These are phyloP conservation scores for Meandrina meandrites DNA, from an alignment of 92 coral and sea anemone genomes.

Conservation along the genomic window DNA sequence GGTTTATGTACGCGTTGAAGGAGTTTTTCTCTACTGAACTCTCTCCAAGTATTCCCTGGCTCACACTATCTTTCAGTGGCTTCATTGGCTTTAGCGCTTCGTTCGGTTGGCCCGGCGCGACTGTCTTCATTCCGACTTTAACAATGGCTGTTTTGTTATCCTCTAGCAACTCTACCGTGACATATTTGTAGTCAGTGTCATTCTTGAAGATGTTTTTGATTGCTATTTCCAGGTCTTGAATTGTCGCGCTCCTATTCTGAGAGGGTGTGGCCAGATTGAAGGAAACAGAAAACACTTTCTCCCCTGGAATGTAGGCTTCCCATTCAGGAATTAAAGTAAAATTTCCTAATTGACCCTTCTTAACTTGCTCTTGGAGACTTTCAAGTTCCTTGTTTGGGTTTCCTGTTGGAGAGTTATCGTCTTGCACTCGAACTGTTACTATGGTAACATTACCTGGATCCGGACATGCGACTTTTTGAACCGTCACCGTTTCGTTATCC, in stretches of 20 bases:
- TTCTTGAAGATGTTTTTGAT: not conserved
- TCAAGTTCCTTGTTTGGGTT: constrained; percentile 27
- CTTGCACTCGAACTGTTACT: constrained; percentile 32
- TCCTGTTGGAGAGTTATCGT: not conserved
- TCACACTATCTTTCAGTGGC: constrained; percentile 35
- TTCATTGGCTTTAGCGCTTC: constrained; percentile 38
- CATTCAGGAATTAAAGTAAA: constrained; percentile 21
- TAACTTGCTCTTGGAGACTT: constrained; percentile 5
- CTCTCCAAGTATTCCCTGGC: constrained; percentile 20
- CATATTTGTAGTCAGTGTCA: constrained; percentile 12
- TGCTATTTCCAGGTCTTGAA: not conserved
- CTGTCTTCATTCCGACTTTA: constrained; percentile 45
- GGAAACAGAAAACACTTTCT: constrained; percentile 32
- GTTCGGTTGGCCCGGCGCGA: constrained; percentile 21
- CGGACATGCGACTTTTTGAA: constrained; percentile 21
- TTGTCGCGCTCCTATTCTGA: not conserved
- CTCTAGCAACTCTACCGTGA: constrained; percentile 3
- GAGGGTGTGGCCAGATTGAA: constrained; percentile 2
- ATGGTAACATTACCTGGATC: constrained; percentile 16
- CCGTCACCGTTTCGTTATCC: constrained; percentile 27
- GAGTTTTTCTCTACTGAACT: constrained; percentile 2
- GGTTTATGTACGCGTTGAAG: constrained; percentile 20
- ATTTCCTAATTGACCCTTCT: not conserved
- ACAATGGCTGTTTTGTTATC: constrained; percentile 12
- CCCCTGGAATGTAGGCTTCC: constrained; percentile 43